Conservation (phyloP, 2,888 invertebrate species). For the Erebia palarica region DNA sequence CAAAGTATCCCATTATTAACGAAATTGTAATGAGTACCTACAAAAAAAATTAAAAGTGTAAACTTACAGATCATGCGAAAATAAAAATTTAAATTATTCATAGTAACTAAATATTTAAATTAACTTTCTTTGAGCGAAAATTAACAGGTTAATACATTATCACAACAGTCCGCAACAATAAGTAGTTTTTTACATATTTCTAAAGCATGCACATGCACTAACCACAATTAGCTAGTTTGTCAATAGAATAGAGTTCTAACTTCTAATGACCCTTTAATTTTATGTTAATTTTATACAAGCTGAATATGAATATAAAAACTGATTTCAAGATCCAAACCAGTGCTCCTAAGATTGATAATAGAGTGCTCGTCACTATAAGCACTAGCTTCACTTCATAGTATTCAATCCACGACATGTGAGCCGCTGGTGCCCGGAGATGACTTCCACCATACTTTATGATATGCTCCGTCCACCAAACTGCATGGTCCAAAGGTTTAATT, state of each 20-base stretch:
- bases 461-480: conserved; percentile 30
- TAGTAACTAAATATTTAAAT: too few species aligned
- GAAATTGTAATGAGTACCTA: too few species aligned
- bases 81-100: not conserved
- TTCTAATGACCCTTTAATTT: conserved; percentile 16
- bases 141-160: too few species aligned
- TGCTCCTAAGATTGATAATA: conserved; percentile 2
- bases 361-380: not conserved
- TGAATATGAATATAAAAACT: not conserved
- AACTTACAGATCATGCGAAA: not conserved
- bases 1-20: too few species aligned
- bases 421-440: conserved; percentile 22
- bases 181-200: too few species aligned
- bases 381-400: conserved; percentile 28
- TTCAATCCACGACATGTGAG: conserved; percentile 22
- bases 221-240: not conserved
- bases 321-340: conserved; percentile 11
- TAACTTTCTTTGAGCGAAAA: too few species aligned
- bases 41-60: not conserved
- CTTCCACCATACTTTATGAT: conserved; percentile 22
- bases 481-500: conserved; percentile 21
- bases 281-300: conserved; percentile 13
- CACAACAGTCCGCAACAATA: too few species aligned
- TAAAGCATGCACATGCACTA: too few species aligned
- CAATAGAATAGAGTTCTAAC: not conserved